Evolutionary conservation across 2,797 vertebrate species (phyloP), one percentile per base, ranked within the genome.

Genomic region (Gastrophryne carolinensis): DNA sequence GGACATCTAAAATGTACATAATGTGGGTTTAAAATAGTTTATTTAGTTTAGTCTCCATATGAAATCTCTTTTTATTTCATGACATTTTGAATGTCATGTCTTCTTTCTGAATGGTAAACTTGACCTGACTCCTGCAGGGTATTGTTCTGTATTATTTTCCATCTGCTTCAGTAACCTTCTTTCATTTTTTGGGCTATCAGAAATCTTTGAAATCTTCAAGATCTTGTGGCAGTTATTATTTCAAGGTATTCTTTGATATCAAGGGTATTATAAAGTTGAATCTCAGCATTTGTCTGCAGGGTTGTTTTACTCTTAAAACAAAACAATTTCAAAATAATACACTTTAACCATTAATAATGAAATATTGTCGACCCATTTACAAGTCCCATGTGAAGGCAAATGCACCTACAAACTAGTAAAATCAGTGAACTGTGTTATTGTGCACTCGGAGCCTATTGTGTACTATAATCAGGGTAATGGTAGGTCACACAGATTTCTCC

Each of bases 121-220:
- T 62, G 60, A 62, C 60, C 60, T 41, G 35, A 41, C 34, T 39
- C 60, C 50, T 29, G 50, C 50, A 53, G 50, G 50, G 50, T 53
- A 9, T 60, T 23, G 32, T 60, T 17, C 32, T 60, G 57, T 60
- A 37, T 60, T 21, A n/a, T n/a, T 60, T 32, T 60, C 37, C 30
- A 32, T 60, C 57, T 60, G 57, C 57, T 60, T 60, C 57, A 60
- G 23, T 60, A 60, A 37, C 32, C 57, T 60, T 32, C 23, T 11
- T 60, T 29, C 34, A 21, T 17, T 60, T 53, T 53, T 19, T 53
- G 27, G 24, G 7, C 50, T 53, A 7, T 13, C 15, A 53, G 24
- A 53, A 53, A 24, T n/a, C 19, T 60, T 37, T 34, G 54, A 58
- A 34, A 58, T 27, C 27, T 58, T 58, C 13, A 58, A 58, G 34